Conservation (phyloP, 2,888 invertebrate species). For the Philereme transversata region DNA sequence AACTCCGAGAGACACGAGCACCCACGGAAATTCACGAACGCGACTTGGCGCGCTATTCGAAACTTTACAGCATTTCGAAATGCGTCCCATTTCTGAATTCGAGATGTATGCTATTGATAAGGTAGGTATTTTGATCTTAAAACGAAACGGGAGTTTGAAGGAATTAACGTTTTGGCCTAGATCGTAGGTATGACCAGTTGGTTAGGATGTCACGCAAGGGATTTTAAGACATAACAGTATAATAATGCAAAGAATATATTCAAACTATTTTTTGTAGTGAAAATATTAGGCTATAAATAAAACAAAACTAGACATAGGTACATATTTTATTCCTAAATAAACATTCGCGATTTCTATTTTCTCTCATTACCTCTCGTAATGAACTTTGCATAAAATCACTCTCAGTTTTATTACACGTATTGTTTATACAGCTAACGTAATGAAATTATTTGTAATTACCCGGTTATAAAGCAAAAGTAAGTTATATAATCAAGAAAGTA, state of each 20-base stretch:
- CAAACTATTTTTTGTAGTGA: too few species aligned
- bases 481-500: slow-evolving; percentile 68
- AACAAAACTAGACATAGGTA: background rate
- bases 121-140: slow-evolving; percentile 12
- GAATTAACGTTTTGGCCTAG: slow-evolving; percentile 12
- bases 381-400: slow-evolving; percentile 5
- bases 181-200: slow-evolving; percentile 9
- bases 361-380: slow-evolving; percentile 1
- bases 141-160: slow-evolving; percentile 7
- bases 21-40: slow-evolving; percentile 63
- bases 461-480: slow-evolving; percentile 62
- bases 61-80: slow-evolving; percentile 28
- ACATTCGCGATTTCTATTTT: slow-evolving; percentile 3
- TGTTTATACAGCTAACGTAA: slow-evolving; percentile 20
- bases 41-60: slow-evolving; percentile 55
- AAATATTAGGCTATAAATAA: background rate
- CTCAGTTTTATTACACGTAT: slow-evolving; percentile 15
- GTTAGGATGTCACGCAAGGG: slow-evolving; percentile 1
- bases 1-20: slow-evolving; percentile 52
- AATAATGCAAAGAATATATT: too few species aligned
- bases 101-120: slow-evolving; percentile 30
- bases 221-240: background rate
- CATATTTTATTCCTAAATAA: background rate
- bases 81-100: slow-evolving; percentile 28
- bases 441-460: slow-evolving; percentile 42